Evolutionary conservation across 2,113 vertebrate genomes (phyloP), one percentile per base, ranked within the genome.

Genomic region (Petroica traversi): DNA sequence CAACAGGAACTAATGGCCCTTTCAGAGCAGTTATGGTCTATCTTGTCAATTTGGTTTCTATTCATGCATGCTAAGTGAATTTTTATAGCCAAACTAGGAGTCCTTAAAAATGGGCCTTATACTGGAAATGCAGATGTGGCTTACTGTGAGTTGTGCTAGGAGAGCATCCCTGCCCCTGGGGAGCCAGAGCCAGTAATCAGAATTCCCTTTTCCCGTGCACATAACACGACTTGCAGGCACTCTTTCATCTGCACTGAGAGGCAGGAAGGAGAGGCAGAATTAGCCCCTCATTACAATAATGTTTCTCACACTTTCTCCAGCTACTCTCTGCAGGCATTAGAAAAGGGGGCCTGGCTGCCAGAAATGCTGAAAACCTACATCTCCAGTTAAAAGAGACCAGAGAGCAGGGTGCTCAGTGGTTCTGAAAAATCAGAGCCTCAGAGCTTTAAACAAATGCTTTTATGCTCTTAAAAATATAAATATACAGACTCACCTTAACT

Each of bases 21-120:
- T 89, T 92, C 89, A 88, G 84, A 91, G 91, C 66, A 77, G 95
- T 93, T 96, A 95, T 69, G 66, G 86, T 85, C 93, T 96, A 59
- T 93, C 93, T 95, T 89, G 95, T 94, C 93, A 93, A 91, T 92
- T 91, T 95, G 77, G 34, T 91, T 94, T 88, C 88, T 88, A 78
- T 90, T 96, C 96, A 91, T 77, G 88, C 83, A 81, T 77, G 72
- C 79, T 92, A 94, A 97, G 95, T 93, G 95, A 97, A 72, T 96
- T 94, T 97, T 94, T 95, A 96, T 91, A 95, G 94, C 76, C 51
- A 8, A 96, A 88, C 85, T 45, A 93, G 79, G 90, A 96, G 92
- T 93, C 95, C 90, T 95, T 93, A 85, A 91, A 96, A 95, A 94
- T n/a, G 83, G 93, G 89, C 96, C 93, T 93, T 94, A 95, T 59